A percentile compares a stretch with the other conserved stretches of the same genome.
These are phyloP conservation scores for Hydractinia symbiolongicarpus DNA, from an alignment of 30 jellyfish, hydroid and myxozoan species.

Conservation along the genomic window DNA sequence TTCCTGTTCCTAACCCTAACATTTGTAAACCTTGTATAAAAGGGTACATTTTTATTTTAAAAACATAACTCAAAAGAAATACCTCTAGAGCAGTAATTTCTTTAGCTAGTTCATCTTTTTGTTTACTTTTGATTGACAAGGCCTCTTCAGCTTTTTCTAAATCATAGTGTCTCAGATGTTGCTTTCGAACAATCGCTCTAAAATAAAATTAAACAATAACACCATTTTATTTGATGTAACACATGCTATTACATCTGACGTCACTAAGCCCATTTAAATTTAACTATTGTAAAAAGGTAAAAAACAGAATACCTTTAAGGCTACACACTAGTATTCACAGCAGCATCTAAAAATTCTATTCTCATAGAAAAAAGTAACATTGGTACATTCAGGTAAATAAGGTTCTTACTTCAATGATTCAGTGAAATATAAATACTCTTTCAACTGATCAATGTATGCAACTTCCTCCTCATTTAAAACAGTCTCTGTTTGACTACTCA, in stretches of 20 bases:
- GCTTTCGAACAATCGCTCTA: conserved; percentile 83
- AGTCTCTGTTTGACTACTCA: conserved; percentile 40
- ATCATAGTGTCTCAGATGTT: conserved; percentile 67
- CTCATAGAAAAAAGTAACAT: not conserved
- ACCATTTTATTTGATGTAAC: too few relatives aligned
- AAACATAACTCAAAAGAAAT: not conserved
- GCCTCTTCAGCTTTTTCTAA: conserved; percentile 82
- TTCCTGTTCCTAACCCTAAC: too few relatives aligned
- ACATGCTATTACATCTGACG: too few relatives aligned
- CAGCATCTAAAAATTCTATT: too few relatives aligned
- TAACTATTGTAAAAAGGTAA: too few relatives aligned
- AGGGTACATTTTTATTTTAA: too few relatives aligned
- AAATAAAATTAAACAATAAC: not conserved
- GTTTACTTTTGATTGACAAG: conserved; percentile 47
- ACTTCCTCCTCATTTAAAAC: conserved; percentile 74
- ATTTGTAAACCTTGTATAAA: too few relatives aligned
- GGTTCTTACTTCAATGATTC: conserved; percentile 63
- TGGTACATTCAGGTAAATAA: not conserved
- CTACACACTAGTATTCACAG: too few relatives aligned
- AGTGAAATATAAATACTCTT: conserved; percentile 74
- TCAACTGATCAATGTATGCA: conserved; percentile 76
- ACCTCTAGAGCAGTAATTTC: conserved; percentile 53
- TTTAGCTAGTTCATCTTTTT: conserved; percentile 53
- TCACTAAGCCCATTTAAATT: too few relatives aligned
- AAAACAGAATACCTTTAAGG: too few relatives aligned